These are phyloP conservation scores for Puffinus mauretanicus DNA, from an alignment of 2,113 vertebrate genomes.

Conservation along the genomic window DNA sequence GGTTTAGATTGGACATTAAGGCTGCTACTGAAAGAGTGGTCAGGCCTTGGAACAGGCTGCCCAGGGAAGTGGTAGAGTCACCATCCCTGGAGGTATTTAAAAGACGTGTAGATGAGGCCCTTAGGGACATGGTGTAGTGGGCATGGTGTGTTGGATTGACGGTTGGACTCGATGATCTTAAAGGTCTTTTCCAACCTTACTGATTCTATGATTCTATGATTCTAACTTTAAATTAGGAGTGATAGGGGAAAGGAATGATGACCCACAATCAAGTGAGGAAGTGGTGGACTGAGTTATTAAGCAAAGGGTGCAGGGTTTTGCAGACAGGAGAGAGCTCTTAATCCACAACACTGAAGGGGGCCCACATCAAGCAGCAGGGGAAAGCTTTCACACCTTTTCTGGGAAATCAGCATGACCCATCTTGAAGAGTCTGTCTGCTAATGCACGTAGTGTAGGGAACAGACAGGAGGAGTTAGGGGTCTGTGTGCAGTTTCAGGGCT, in stretches of 20 bases:
- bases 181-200: no score
- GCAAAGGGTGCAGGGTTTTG: neutral
- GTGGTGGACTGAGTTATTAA: neutral
- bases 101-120: no score
- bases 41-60: no score
- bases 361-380: neutral
- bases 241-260: neutral
- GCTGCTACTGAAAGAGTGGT: no score
- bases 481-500: neutral
- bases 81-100: no score
- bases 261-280: neutral
- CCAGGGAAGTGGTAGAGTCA: no score
- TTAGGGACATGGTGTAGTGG: no score
- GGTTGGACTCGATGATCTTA: no score
- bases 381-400: neutral
- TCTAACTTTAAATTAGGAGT: neutral
- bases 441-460: fast-evolving
- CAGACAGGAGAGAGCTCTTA: neutral
- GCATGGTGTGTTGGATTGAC: no score
- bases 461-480: neutral
- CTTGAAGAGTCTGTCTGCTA: neutral
- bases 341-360: neutral
- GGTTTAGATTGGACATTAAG: no score
- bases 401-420: neutral
- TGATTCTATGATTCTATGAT: no score